Percentiles rank a stretch among this genome's conserved stretches.
phyloP scores from a whole-genome alignment of 2,113 vertebrate species.

The Willisornis vidua region DNA sequence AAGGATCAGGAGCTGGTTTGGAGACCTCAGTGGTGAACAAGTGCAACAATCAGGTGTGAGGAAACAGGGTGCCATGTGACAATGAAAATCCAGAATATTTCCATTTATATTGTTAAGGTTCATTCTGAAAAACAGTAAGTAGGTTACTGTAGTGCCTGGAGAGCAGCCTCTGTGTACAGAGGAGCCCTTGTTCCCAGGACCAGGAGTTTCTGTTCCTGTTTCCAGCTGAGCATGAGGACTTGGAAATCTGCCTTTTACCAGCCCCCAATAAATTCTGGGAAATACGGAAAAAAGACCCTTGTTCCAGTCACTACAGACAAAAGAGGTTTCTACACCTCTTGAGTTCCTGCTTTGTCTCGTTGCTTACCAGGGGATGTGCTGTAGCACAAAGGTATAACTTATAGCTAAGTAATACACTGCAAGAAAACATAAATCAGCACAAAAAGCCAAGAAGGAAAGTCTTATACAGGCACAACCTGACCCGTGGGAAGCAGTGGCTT shows the following conservation, averaged over 20 bases:
- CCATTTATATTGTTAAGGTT: neutral
- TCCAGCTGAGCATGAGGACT: neutral
- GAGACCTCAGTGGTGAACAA: neutral
- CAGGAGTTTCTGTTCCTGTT: neutral
- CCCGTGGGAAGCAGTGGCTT: neutral
- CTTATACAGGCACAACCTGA: neutral
- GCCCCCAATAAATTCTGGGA: neutral
- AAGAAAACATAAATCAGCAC: neutral
- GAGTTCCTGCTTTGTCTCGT: neutral
- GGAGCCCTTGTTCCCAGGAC: neutral
- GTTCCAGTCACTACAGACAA: neutral
- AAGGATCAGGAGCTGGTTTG: neutral
- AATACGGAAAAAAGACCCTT: neutral
- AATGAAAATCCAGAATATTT: neutral
- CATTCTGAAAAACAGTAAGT: neutral
- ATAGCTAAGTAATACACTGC: neutral
- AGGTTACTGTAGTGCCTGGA: neutral
- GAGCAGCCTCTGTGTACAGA: neutral
- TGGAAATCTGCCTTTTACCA: neutral
- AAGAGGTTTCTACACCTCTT: neutral
- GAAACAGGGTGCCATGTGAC: neutral
- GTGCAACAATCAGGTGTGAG: neutral
- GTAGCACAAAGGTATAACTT: neutral
- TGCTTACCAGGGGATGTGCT: neutral
- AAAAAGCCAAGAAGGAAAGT: neutral